These are phyloP conservation scores for Cantharis nigra DNA, from an alignment of 2,888 invertebrate genomes.

Conservation along the genomic window DNA sequence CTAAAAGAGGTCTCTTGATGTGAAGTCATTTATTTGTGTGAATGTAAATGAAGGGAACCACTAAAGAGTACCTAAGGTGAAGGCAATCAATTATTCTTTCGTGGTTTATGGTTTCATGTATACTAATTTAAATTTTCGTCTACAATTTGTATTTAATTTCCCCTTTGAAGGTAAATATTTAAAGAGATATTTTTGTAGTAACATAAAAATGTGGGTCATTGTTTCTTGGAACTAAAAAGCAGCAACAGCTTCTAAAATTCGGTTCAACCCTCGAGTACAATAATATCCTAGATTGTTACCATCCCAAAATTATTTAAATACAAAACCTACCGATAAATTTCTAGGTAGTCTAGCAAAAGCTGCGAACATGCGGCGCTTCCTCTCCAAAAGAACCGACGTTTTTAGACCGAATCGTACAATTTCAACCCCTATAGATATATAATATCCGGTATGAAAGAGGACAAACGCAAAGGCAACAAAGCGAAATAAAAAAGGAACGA, in stretches of 20 bases:
- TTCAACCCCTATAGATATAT: slow-evolving; percentile 34
- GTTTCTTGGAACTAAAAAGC: background rate
- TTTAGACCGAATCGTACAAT: slow-evolving; percentile 25
- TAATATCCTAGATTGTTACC: slow-evolving; percentile 1
- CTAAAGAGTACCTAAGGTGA: background rate
- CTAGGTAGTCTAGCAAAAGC: slow-evolving; percentile 22
- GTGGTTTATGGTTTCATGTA: background rate
- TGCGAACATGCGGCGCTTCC: slow-evolving; percentile 16
- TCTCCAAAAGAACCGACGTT: slow-evolving; percentile 23
- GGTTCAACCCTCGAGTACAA: background rate
- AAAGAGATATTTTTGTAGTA: background rate
- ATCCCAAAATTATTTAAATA: slow-evolving; percentile 18
- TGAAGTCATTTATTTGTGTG: slow-evolving; percentile 6
- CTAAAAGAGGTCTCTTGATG: background rate
- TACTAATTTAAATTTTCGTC: background rate
- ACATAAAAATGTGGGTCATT: background rate
- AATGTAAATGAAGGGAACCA: slow-evolving; percentile 12
- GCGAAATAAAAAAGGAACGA: slow-evolving; percentile 18
- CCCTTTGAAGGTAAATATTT: background rate
- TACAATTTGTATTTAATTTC: background rate
- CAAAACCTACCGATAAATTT: slow-evolving; percentile 12
- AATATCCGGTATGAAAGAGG: slow-evolving; percentile 33
- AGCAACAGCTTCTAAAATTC: background rate
- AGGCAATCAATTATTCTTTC: background rate
- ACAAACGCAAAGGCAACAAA: slow-evolving; percentile 3